phyloP scores from a whole-genome alignment of 2,797 vertebrate species.

The Falco biarmicus region DNA sequence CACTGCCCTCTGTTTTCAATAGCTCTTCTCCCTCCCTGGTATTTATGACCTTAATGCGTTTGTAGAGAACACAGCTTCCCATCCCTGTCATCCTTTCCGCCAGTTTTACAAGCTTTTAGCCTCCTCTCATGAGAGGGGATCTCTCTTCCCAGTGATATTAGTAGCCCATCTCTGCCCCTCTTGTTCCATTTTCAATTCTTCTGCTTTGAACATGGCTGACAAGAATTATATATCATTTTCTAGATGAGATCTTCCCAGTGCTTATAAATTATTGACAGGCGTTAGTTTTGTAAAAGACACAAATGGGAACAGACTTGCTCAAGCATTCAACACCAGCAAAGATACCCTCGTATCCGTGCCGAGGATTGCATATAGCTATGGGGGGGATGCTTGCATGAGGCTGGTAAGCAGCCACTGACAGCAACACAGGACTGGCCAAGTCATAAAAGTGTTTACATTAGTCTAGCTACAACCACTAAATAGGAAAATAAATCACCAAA shows the following conservation, averaged over 20 bases:
- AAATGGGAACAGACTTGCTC: constrained; percentile 5
- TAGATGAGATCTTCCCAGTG: constrained; percentile 5
- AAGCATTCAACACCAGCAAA: neutral
- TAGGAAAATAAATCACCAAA: neutral
- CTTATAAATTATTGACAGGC: constrained; percentile 46
- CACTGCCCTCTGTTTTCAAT: constrained; percentile 16
- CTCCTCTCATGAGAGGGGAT: neutral
- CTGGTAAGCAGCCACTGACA: neutral
- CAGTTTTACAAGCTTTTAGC: constrained; percentile 19
- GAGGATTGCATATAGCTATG: neutral
- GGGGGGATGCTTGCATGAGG: neutral
- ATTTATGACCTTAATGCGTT: neutral
- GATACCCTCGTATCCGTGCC: neutral
- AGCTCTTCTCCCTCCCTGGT: neutral
- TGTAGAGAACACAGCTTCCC: neutral
- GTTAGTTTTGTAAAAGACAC: constrained; percentile 28
- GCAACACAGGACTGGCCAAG: neutral
- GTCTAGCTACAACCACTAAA: neutral
- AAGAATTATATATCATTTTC: constrained; percentile 45
- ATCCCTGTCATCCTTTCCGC: neutral
- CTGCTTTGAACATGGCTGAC: constrained; percentile 27
- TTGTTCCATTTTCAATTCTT: constrained; percentile 20
- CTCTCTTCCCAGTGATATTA: neutral
- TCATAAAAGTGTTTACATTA: neutral
- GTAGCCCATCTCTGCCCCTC: neutral